These are phyloP conservation scores for Drosophila dives DNA, from an alignment of 2,888 invertebrate species.

Conservation along the genomic window DNA sequence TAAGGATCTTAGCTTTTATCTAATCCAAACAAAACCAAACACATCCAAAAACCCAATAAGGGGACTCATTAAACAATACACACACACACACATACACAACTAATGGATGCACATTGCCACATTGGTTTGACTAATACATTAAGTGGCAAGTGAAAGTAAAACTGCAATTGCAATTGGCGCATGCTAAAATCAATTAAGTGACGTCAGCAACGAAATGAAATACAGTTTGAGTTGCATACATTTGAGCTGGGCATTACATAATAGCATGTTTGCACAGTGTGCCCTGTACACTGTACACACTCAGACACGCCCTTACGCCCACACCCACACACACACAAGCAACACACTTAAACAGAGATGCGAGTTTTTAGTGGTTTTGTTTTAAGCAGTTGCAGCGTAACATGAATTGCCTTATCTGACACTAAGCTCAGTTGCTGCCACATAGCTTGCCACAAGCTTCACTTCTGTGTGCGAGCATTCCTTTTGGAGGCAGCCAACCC, in stretches of 20 bases:
- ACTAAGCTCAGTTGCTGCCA: conserved; percentile 2
- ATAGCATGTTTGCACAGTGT: conserved; percentile 4
- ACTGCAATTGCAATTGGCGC: conserved; percentile 22
- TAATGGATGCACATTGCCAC: not conserved
- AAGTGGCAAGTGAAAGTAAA: not conserved
- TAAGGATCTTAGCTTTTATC: not conserved
- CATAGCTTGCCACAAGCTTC: conserved; percentile 12
- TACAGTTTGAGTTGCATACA: conserved; percentile 40
- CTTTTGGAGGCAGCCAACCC: conserved; percentile 14
- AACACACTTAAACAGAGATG: not conserved
- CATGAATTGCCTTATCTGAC: conserved; percentile 31
- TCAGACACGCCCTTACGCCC: too few relatives aligned
- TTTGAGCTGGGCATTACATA: conserved; percentile 40
- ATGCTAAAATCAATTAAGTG: conserved; percentile 60
- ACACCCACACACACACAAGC: not conserved
- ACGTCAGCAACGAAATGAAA: conserved; percentile 46
- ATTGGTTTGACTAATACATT: not conserved
- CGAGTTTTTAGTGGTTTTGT: conserved; percentile 15
- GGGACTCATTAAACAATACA: not conserved
- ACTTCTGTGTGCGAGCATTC: conserved; percentile 2
- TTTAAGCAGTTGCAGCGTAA: conserved; percentile 27
- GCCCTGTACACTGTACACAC: not conserved
- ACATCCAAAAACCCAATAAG: not conserved
- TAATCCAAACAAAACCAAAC: not conserved
- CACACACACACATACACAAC: not conserved